These are phyloP conservation scores for Gouania willdenowi DNA, from an alignment of 2,797 vertebrate species.

Conservation along the genomic window DNA sequence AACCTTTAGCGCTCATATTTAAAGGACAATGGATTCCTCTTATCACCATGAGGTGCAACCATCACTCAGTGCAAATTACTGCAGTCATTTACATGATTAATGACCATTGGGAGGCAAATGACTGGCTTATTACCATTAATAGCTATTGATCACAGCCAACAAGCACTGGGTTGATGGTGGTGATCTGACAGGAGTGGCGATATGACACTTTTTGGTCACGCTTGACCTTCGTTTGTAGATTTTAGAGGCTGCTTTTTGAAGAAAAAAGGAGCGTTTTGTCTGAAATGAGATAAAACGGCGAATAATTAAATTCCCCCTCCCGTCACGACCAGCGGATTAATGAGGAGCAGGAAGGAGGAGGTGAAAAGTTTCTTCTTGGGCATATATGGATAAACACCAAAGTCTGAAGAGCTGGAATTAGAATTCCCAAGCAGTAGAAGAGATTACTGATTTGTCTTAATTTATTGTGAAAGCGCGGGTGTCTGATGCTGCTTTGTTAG, in stretches of 20 bases:
- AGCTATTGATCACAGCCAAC: slow-evolving; percentile 57
- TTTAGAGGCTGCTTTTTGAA: slow-evolving; percentile 38
- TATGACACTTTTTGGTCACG: slow-evolving; percentile 42
- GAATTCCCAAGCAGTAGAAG: slow-evolving; percentile 38
- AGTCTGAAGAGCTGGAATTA: slow-evolving; percentile 34
- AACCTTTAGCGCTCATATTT: slow-evolving; percentile 40
- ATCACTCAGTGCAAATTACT: slow-evolving; percentile 62
- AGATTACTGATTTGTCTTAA: slow-evolving; percentile 44
- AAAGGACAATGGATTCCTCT: slow-evolving; percentile 55
- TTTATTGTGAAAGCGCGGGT: slow-evolving; percentile 27
- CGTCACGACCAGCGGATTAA: slow-evolving; percentile 33
- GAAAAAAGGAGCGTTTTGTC: slow-evolving; percentile 40
- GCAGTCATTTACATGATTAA: slow-evolving; percentile 62
- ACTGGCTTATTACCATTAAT: slow-evolving; percentile 59
- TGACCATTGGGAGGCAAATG: slow-evolving; percentile 45
- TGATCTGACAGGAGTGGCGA: slow-evolving; percentile 58
- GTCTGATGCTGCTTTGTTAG: slow-evolving; percentile 38
- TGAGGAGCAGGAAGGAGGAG: slow-evolving; percentile 12
- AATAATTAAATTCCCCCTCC: slow-evolving; percentile 51
- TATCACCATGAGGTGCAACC: slow-evolving; percentile 49
- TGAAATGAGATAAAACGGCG: slow-evolving; percentile 48
- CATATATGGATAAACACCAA: slow-evolving; percentile 49
- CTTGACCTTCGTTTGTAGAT: slow-evolving; percentile 43
- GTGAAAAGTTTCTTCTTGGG: slow-evolving; percentile 31
- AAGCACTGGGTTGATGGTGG: slow-evolving; percentile 47